phyloP scores from a whole-genome alignment of 1,140 invertebrate species.

The Whitmania pigra region DNA sequence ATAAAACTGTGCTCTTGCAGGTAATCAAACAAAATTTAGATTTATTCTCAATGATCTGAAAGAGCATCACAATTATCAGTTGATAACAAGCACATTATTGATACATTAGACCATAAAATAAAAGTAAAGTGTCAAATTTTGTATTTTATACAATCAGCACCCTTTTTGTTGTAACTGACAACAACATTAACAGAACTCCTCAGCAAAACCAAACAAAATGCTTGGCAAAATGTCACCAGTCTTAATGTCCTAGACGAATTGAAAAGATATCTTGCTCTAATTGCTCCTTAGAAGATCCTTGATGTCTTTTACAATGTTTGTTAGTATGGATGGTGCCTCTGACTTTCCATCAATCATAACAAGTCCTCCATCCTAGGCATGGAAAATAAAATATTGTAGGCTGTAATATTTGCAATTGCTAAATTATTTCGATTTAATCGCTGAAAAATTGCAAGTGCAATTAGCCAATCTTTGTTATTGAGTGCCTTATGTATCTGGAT shows the following conservation, averaged over 20 bases:
- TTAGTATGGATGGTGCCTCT: slow-evolving; percentile 39
- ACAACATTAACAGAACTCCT: neutral
- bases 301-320: slow-evolving; percentile 42
- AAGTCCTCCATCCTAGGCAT: slow-evolving; percentile 33
- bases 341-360: slow-evolving; percentile 43
- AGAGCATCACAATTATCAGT: too few species aligned
- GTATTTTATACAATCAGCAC: too few species aligned
- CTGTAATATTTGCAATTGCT: slow-evolving; percentile 31
- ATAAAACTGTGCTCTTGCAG: too few species aligned
- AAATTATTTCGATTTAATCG: too few species aligned
- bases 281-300: slow-evolving; percentile 25
- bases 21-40: too few species aligned
- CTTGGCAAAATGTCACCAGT: neutral
- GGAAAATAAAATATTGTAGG: slow-evolving; percentile 36
- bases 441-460: too few species aligned
- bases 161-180: slow-evolving; percentile 4
- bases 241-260: neutral
- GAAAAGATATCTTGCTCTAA: neutral
- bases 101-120: too few species aligned
- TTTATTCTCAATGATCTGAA: too few species aligned
- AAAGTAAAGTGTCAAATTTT: too few species aligned
- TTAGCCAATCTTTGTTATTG: too few species aligned
- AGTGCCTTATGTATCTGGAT: too few species aligned
- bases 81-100: too few species aligned
- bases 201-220: neutral